Evolutionary conservation across 2,113 vertebrate species (phyloP).

Genomic region (Chloropsis cyanopogon): DNA sequence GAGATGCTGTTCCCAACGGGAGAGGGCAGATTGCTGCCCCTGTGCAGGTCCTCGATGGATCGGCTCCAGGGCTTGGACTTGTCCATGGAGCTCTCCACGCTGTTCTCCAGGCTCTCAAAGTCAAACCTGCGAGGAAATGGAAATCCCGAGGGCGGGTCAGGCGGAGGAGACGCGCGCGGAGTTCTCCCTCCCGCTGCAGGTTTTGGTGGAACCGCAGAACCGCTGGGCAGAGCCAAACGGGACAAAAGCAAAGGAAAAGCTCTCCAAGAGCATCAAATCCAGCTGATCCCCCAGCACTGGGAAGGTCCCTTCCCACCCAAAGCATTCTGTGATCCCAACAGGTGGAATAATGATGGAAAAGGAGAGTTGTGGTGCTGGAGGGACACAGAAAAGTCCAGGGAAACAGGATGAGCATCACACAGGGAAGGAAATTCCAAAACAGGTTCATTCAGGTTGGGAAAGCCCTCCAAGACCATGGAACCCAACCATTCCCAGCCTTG

Average conservation of each 20-base stretch:
- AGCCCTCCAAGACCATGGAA: background rate
- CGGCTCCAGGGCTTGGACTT: slow-evolving; percentile 92
- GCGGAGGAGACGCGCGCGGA: fast-evolving
- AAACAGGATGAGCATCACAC: background rate
- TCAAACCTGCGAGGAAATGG: slow-evolving; percentile 81
- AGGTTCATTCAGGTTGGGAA: background rate
- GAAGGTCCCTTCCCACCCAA: background rate
- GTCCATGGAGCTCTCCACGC: slow-evolving; percentile 83
- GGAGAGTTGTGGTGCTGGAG: background rate
- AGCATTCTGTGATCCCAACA: fast-evolving
- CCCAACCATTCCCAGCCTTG: background rate
- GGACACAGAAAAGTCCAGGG: fast-evolving
- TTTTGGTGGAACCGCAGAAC: fast-evolving
- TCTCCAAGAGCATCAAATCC: background rate
- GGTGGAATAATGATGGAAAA: background rate
- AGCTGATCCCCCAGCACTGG: background rate
- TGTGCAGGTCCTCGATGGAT: slow-evolving; percentile 95
- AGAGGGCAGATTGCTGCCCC: slow-evolving; percentile 83
- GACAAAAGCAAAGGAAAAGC: background rate
- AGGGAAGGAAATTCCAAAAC: background rate
- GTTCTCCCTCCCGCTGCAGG: background rate
- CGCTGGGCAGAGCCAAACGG: fast-evolving
- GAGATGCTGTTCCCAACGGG: slow-evolving; percentile 84
- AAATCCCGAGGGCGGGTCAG: background rate
- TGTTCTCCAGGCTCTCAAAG: slow-evolving; percentile 88